Conservation (phyloP, 2,113 vertebrate species). For the Pseudolaguvia tuberculata region DNA sequence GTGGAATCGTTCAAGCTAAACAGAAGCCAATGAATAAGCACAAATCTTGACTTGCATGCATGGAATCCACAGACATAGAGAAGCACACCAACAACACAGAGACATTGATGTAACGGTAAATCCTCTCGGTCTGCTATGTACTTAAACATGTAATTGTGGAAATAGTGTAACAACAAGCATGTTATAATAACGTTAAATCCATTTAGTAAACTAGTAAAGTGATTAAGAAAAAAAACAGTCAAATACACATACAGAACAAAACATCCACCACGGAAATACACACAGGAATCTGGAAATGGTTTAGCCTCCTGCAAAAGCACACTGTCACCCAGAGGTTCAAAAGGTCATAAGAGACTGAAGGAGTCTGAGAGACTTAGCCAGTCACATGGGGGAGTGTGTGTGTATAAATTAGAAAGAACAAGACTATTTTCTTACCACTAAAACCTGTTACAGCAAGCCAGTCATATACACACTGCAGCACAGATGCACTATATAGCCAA, state of each 20-base stretch:
- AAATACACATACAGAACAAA: background rate
- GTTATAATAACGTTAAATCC: background rate
- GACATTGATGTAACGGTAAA: background rate
- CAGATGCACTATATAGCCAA: background rate
- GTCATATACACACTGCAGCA: background rate
- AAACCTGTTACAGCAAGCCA: background rate
- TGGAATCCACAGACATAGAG: too few relatives aligned
- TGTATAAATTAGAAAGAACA: background rate
- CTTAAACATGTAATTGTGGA: too few relatives aligned
- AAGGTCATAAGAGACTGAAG: conserved; percentile 71
- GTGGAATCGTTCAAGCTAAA: too few relatives aligned
- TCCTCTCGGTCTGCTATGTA: background rate
- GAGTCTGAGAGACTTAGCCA: conserved; percentile 57
- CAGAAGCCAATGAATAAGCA: background rate
- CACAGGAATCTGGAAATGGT: conserved; percentile 94
- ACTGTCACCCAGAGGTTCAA: conserved; percentile 76
- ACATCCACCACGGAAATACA: conserved; percentile 58
- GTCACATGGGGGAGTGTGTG: conserved; percentile 53
- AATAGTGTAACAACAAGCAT: background rate
- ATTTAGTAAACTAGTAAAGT: background rate
- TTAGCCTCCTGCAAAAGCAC: conserved; percentile 75
- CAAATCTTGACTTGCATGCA: too few relatives aligned
- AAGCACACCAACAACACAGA: conserved; percentile 20
- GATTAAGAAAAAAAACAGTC: background rate
- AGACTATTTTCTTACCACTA: background rate